phyloP scores from a whole-genome alignment of 2,113 vertebrate genomes.

The Xiphophorus couchianus region DNA sequence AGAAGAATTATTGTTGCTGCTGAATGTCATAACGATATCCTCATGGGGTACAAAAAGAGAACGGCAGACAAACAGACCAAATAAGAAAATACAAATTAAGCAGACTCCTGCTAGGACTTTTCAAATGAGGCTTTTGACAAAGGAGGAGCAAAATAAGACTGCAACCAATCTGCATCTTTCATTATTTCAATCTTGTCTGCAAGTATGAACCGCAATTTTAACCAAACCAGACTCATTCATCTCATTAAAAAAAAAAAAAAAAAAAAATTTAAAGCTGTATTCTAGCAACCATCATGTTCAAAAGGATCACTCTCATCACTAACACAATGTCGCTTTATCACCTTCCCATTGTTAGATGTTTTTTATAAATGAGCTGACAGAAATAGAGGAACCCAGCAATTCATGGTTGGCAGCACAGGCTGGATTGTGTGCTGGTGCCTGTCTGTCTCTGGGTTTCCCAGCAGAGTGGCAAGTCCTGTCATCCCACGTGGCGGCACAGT shows the following conservation, averaged over 20 bases:
- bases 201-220: slow-evolving; percentile 50
- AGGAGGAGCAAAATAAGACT: slow-evolving; percentile 63
- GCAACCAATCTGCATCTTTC: slow-evolving; percentile 69
- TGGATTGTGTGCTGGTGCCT: slow-evolving; percentile 80
- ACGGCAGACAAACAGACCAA: slow-evolving; percentile 73
- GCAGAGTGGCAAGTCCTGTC: slow-evolving; percentile 73
- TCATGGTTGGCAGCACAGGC: slow-evolving; percentile 72
- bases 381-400: slow-evolving; percentile 75
- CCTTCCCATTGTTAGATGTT: slow-evolving; percentile 71
- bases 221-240: slow-evolving; percentile 27
- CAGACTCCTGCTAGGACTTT: slow-evolving; percentile 73
- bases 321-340: slow-evolving; percentile 70
- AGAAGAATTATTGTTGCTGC: slow-evolving; percentile 93
- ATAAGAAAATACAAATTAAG: slow-evolving; percentile 79
- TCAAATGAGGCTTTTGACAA: slow-evolving; percentile 70
- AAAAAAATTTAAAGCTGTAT: slow-evolving; percentile 24
- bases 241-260: slow-evolving; percentile 16
- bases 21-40: slow-evolving; percentile 89
- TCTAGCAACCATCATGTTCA: slow-evolving; percentile 59
- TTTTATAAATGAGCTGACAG: slow-evolving; percentile 80
- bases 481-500: slow-evolving; percentile 78
- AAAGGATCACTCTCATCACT: slow-evolving; percentile 50
- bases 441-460: slow-evolving; percentile 75
- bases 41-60: slow-evolving; percentile 76
- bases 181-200: slow-evolving; percentile 72